phyloP scores from a whole-genome alignment of 2,888 invertebrate species.

The Pheosia tremula region DNA sequence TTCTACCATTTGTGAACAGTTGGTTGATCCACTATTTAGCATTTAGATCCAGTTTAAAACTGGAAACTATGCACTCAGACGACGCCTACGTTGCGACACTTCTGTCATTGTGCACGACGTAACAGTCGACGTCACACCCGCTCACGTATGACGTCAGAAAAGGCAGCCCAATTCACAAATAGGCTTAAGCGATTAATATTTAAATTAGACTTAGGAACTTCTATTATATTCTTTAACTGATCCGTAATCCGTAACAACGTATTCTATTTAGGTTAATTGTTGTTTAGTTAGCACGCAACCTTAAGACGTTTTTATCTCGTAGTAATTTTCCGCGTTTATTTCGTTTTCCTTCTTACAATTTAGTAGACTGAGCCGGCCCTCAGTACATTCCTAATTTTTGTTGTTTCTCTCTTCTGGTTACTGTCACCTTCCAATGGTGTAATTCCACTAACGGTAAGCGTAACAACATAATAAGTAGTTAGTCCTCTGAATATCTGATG shows the following conservation, averaged over 20 bases:
- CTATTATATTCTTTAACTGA: too few species aligned
- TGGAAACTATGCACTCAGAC: neutral
- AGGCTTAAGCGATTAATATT: neutral
- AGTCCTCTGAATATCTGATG: too few species aligned
- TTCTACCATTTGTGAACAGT: neutral
- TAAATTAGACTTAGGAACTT: neutral
- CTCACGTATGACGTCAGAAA: constrained; percentile 27
- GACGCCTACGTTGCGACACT: constrained; percentile 2
- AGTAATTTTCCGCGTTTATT: neutral
- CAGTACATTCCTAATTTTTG: neutral
- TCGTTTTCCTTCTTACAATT: neutral
- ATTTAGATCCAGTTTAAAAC: neutral
- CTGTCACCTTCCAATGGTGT: too few species aligned
- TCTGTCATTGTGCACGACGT: constrained; percentile 14
- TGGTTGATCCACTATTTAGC: neutral
- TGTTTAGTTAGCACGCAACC: neutral
- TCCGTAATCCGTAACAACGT: too few species aligned
- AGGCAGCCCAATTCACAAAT: constrained; percentile 11
- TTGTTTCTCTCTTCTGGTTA: too few species aligned
- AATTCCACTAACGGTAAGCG: too few species aligned
- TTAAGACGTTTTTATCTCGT: neutral
- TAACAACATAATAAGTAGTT: too few species aligned
- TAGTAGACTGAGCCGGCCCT: neutral
- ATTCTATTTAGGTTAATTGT: neutral
- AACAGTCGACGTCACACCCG: constrained; percentile 24